Conservation (phyloP, 2,113 vertebrate species). For the Petaurus breviceps region DNA sequence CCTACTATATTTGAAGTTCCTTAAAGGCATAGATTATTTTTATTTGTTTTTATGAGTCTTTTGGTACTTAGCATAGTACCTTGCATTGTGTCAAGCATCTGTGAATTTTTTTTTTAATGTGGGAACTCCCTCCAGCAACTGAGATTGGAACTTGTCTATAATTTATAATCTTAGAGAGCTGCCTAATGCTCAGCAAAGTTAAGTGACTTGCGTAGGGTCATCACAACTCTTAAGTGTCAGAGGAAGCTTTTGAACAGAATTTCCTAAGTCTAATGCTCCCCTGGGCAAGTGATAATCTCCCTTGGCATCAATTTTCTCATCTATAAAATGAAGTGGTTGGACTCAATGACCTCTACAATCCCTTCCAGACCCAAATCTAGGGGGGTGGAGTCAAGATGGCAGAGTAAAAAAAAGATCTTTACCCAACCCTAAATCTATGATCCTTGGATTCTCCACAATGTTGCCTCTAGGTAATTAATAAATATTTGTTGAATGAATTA, state of each 20-base stretch:
- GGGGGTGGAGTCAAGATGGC: too few species aligned
- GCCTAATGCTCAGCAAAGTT: neutral
- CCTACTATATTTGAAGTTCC: conserved; percentile 12
- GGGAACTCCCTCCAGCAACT: neutral
- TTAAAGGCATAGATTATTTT: neutral
- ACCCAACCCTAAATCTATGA: neutral
- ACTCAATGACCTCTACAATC: neutral
- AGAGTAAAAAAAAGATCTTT: too few species aligned
- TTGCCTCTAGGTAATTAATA: neutral
- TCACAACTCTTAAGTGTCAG: neutral
- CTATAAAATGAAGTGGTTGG: neutral
- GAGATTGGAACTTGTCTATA: neutral
- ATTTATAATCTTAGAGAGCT: neutral
- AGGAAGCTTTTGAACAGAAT: neutral
- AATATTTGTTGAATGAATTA: conserved; percentile 36
- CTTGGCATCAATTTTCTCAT: neutral
- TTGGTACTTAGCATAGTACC: conserved; percentile 22
- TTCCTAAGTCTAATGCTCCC: neutral
- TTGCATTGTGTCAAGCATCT: neutral
- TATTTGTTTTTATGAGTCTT: conserved; percentile 12
- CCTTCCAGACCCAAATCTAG: neutral
- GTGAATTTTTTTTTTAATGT: neutral
- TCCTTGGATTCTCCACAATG: neutral
- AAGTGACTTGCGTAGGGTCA: neutral
- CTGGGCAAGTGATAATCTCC: neutral